A percentile compares a stretch with the other conserved stretches of the same genome.
These are phyloP conservation scores for Tamias sibiricus DNA, from an alignment of 2,113 vertebrate genomes.

Conservation along the genomic window DNA sequence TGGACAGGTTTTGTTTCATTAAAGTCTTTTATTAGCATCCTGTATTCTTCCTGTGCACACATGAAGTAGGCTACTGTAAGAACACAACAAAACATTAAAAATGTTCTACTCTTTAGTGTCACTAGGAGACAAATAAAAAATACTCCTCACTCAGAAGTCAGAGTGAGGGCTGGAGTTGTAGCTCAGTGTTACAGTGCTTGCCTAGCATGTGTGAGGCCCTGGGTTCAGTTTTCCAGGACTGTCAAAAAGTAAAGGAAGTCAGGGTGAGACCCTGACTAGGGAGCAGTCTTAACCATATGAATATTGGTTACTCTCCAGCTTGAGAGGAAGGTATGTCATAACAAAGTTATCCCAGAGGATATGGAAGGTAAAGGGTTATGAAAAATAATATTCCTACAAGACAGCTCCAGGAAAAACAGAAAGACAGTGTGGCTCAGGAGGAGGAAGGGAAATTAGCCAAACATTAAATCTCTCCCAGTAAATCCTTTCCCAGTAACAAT, in stretches of 20 bases:
- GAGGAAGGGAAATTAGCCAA: too few species aligned
- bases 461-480: too few species aligned
- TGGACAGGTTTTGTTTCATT: constrained; percentile 39
- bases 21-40: constrained; percentile 37
- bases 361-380: background rate
- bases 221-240: too few species aligned
- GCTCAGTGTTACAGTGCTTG: too few species aligned
- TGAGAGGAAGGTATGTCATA: background rate
- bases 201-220: too few species aligned
- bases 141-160: too few species aligned
- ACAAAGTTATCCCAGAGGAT: background rate
- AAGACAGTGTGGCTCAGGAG: too few species aligned
- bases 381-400: too few species aligned
- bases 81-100: background rate
- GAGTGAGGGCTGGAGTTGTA: too few species aligned
- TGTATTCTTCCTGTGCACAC: background rate
- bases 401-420: too few species aligned
- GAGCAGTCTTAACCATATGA: background rate
- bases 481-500: too few species aligned
- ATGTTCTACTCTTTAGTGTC: background rate
- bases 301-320: background rate
- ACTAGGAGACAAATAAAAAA: background rate
- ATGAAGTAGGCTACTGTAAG: background rate
- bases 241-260: background rate
- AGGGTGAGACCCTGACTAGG: background rate